Evolutionary conservation across 2,113 vertebrate species (phyloP).

Genomic region (Ardeotis arabs): DNA sequence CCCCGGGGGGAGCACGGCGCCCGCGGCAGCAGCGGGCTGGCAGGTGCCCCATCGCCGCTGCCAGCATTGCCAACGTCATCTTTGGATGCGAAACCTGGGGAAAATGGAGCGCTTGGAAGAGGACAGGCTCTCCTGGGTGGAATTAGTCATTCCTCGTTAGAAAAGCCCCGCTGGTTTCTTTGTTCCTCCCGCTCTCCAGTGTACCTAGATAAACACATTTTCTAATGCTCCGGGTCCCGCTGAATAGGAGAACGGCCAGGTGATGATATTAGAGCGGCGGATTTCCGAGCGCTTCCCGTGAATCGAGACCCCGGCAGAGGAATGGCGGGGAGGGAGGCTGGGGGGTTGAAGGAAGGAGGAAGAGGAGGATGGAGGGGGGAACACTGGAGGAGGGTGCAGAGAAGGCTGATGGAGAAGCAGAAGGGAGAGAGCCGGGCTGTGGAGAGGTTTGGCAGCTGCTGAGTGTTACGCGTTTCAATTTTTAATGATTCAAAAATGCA

Average conservation of each 20-base stretch:
- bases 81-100: constrained; percentile 31
- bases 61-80: not conserved
- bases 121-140: constrained; percentile 44
- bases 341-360: not conserved
- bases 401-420: not conserved
- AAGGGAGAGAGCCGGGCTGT: not conserved
- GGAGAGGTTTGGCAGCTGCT: constrained; percentile 47
- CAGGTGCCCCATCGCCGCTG: not conserved
- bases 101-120: constrained; percentile 37
- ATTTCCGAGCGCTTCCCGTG: not conserved
- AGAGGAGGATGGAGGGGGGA: not conserved
- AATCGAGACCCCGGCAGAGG: not conserved
- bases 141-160: constrained; percentile 58
- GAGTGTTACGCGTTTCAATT: constrained; percentile 62
- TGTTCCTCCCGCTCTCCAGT: constrained; percentile 58
- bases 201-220: constrained; percentile 46
- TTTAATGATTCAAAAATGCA: constrained; percentile 72
- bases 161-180: constrained; percentile 63
- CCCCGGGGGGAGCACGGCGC: not conserved
- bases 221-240: not conserved
- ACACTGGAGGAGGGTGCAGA: not conserved
- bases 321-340: not conserved
- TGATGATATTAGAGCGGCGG: constrained; percentile 42
- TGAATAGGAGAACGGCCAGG: constrained; percentile 25
- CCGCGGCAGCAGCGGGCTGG: not conserved